A percentile compares a stretch with the other conserved stretches of the same genome.
phyloP scores from a whole-genome alignment of 2,113 vertebrate genomes.

The Mirza zaza region DNA sequence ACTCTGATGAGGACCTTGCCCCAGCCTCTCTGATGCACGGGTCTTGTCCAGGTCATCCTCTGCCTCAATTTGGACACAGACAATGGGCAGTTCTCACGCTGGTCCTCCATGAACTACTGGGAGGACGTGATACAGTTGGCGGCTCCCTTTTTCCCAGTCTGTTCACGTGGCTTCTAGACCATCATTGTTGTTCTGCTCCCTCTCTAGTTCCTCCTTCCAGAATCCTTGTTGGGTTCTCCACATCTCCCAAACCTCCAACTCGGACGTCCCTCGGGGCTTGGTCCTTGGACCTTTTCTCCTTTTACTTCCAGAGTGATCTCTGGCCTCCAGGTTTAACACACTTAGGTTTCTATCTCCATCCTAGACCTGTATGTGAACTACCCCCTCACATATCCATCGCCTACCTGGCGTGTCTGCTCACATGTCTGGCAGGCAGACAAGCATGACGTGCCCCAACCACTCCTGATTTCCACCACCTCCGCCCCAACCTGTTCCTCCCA shows the following conservation, averaged over 20 bases:
- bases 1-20: fast-evolving
- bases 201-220: neutral
- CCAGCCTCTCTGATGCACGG: no score
- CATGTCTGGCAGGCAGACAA: neutral
- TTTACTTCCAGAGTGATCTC: neutral
- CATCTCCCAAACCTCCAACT: neutral
- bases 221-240: neutral
- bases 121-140: neutral
- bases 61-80: neutral
- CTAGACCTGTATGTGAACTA: neutral
- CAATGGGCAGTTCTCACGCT: neutral
- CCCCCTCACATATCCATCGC: neutral
- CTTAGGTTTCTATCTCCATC: neutral
- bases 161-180: neutral
- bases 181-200: neutral
- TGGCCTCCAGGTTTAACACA: neutral
- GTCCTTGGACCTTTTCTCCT: neutral
- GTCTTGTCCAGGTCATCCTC: neutral
- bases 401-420: neutral
- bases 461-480: neutral
- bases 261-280: neutral
- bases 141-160: neutral
- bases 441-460: neutral
- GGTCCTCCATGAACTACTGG: neutral
- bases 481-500: neutral